These are phyloP conservation scores for Luperina nickerlii DNA, from an alignment of 2,888 invertebrate species.

Conservation along the genomic window DNA sequence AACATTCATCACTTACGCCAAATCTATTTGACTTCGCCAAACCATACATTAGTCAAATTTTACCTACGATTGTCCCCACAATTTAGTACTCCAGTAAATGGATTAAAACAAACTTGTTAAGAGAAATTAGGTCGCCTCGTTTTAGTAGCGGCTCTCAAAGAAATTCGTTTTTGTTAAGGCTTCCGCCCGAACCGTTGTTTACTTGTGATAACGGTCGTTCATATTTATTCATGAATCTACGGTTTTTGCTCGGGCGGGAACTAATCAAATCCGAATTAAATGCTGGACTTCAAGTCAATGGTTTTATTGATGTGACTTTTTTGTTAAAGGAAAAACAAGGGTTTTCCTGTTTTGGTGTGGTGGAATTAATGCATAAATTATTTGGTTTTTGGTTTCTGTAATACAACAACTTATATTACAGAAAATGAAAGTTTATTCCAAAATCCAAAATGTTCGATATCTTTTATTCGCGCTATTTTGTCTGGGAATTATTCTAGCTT, in stretches of 20 bases:
- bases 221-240: constrained; percentile 74
- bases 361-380: background rate
- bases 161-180: constrained; percentile 69
- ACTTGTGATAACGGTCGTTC: constrained; percentile 63
- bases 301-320: constrained; percentile 58
- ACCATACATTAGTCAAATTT: constrained; percentile 56
- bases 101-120: constrained; percentile 81
- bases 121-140: constrained; percentile 76
- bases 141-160: constrained; percentile 60
- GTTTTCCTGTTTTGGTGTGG: constrained; percentile 39
- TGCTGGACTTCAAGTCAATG: constrained; percentile 49
- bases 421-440: background rate
- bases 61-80: constrained; percentile 74
- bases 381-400: background rate
- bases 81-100: constrained; percentile 78
- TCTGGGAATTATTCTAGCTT: background rate
- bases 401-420: background rate
- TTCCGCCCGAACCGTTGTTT: constrained; percentile 69
- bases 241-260: constrained; percentile 52
- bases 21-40: constrained; percentile 48
- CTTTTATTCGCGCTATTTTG: background rate
- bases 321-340: constrained; percentile 31
- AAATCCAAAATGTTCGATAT: background rate
- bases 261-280: constrained; percentile 65
- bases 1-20: constrained; percentile 34